Conservation (phyloP, 2,888 invertebrate genomes). For the Cosmia pyralina region DNA sequence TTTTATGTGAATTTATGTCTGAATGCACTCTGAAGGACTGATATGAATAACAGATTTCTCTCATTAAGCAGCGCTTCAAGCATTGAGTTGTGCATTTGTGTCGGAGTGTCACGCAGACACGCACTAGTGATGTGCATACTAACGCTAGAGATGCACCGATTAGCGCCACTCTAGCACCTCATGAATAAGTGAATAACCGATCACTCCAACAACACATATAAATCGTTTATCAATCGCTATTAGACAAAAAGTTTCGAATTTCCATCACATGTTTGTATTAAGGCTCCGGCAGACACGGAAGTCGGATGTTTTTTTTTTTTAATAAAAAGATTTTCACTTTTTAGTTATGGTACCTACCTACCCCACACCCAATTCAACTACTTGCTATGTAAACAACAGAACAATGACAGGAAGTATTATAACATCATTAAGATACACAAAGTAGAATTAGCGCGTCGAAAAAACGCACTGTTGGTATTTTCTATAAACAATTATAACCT, state of each 20-base stretch:
- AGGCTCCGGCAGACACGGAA: too few relatives aligned
- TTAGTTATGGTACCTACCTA: too few relatives aligned
- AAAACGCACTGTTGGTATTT: too few relatives aligned
- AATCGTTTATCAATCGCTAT: slow-evolving; percentile 25
- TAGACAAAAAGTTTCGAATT: slow-evolving; percentile 22
- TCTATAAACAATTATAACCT: neutral
- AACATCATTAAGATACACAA: too few relatives aligned
- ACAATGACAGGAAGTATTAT: too few relatives aligned
- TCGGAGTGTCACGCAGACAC: slow-evolving; percentile 23
- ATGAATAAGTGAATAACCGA: slow-evolving; percentile 48
- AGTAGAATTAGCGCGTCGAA: too few relatives aligned
- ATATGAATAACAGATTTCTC: slow-evolving; percentile 55
- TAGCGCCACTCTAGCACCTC: slow-evolving; percentile 22
- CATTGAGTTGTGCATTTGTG: slow-evolving; percentile 37
- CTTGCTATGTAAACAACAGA: too few relatives aligned
- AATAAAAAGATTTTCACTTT: too few relatives aligned
- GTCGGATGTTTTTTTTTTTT: too few relatives aligned
- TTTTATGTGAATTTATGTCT: slow-evolving; percentile 42
- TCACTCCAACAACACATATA: slow-evolving; percentile 19
- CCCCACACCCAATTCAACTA: too few relatives aligned
- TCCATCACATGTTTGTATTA: slow-evolving; percentile 3
- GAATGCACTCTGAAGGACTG: slow-evolving; percentile 43
- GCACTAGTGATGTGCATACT: slow-evolving; percentile 23
- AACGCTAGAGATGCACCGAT: slow-evolving; percentile 35
- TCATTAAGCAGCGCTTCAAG: slow-evolving; percentile 47